Conservation (phyloP, 1,140 invertebrate species). For the Diorhabda elongata region DNA sequence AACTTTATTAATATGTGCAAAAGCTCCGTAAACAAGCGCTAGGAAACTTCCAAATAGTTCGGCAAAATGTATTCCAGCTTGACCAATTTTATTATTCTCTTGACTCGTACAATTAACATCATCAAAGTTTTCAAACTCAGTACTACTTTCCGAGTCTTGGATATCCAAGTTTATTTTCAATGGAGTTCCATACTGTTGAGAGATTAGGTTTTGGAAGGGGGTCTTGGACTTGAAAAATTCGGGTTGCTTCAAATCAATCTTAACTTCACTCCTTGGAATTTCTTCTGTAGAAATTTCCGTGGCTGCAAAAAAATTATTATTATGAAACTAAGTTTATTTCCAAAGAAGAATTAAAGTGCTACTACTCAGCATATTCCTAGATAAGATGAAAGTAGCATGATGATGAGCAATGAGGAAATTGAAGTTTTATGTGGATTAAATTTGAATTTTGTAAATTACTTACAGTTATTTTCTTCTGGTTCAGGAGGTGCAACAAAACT, state of each 20-base stretch:
- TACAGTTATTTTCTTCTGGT: not conserved
- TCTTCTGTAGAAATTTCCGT: not conserved
- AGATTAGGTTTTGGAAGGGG: not conserved
- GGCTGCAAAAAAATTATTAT: not conserved
- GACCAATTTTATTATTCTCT: constrained; percentile 12
- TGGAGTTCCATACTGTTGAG: constrained; percentile 5
- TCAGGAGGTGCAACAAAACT: not conserved
- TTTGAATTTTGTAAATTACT: too few species aligned
- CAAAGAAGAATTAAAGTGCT: too few species aligned
- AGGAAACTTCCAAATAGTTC: constrained; percentile 29
- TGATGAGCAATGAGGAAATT: too few species aligned
- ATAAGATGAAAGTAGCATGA: too few species aligned
- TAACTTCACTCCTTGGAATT: not conserved
- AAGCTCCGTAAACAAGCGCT: constrained; percentile 29
- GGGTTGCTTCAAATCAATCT: not conserved
- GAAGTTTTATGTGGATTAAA: too few species aligned
- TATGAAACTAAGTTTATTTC: too few species aligned
- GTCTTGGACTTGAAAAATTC: too few species aligned
- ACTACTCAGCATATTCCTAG: too few species aligned
- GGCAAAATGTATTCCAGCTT: constrained; percentile 27
- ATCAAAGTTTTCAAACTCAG: not conserved
- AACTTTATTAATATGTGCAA: constrained; percentile 23
- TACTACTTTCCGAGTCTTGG: not conserved
- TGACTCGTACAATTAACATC: not conserved
- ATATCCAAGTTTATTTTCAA: constrained; percentile 11